Evolutionary conservation across 2,888 invertebrate genomes (phyloP).

Genomic region (Drosophila borealis): DNA sequence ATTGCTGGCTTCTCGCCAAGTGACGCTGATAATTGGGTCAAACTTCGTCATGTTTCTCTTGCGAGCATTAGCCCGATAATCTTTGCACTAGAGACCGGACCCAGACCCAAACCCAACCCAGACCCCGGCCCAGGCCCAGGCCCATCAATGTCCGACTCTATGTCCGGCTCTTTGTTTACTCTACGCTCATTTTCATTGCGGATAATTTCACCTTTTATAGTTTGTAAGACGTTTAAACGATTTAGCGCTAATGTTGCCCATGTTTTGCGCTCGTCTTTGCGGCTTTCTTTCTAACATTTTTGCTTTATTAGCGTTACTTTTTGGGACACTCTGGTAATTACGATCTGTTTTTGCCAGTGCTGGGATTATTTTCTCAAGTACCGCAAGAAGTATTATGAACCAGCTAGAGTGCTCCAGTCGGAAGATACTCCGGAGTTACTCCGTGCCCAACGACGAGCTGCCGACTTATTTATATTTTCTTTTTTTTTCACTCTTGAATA

Average conservation of each 20-base stretch:
- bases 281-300: slow-evolving; percentile 70
- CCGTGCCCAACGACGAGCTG: too few species aligned
- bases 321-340: slow-evolving; percentile 57
- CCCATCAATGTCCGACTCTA: slow-evolving; percentile 43
- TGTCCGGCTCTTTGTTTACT: slow-evolving; percentile 61
- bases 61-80: slow-evolving; percentile 45
- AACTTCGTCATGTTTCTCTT: slow-evolving; percentile 21
- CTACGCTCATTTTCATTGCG: slow-evolving; percentile 57
- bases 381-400: not conserved
- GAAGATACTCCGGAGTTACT: too few species aligned
- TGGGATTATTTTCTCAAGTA: not conserved
- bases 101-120: not conserved
- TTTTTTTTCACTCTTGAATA: too few species aligned
- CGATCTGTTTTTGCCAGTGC: slow-evolving; percentile 19
- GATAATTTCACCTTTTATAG: slow-evolving; percentile 74
- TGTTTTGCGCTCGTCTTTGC: slow-evolving; percentile 55
- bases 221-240: slow-evolving; percentile 63
- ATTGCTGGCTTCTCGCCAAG: slow-evolving; percentile 43
- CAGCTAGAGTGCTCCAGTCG: not conserved
- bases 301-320: slow-evolving; percentile 63
- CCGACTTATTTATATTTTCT: too few species aligned
- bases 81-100: slow-evolving; percentile 30
- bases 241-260: slow-evolving; percentile 69
- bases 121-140: slow-evolving; percentile 4
- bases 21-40: slow-evolving; percentile 51